Evolutionary conservation across 2,888 invertebrate genomes (phyloP).

Genomic region (Plebejus anna): DNA sequence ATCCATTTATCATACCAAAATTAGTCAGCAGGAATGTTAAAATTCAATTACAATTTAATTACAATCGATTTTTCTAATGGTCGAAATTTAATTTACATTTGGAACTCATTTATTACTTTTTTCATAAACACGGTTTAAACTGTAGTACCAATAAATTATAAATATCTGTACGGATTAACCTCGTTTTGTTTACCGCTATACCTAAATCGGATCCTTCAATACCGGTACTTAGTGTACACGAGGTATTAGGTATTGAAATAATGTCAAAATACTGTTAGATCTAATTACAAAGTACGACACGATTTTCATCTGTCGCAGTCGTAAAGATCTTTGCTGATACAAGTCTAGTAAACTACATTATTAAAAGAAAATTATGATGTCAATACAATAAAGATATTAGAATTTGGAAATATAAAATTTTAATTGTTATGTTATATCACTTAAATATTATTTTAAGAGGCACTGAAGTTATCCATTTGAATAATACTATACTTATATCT

Average conservation of each 20-base stretch:
- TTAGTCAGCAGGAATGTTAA: not conserved
- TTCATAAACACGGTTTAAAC: not conserved
- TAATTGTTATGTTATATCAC: too few relatives aligned
- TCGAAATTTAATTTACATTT: not conserved
- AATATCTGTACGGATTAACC: conserved; percentile 6
- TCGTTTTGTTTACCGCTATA: conserved; percentile 30
- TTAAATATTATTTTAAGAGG: too few relatives aligned
- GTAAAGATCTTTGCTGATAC: not conserved
- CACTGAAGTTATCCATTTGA: too few relatives aligned
- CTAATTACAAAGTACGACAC: not conserved
- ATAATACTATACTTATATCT: too few relatives aligned
- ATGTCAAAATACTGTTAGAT: conserved; percentile 40
- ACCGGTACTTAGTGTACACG: conserved; percentile 39
- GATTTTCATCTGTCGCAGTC: not conserved
- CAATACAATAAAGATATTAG: not conserved
- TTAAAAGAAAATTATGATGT: not conserved
- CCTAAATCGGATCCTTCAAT: conserved; percentile 19
- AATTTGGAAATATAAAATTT: too few relatives aligned
- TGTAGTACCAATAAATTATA: not conserved
- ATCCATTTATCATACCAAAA: not conserved
- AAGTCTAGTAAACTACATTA: not conserved
- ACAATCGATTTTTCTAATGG: not conserved
- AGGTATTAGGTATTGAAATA: conserved; percentile 38
- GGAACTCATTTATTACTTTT: not conserved
- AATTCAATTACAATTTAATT: not conserved